Evolutionary conservation across 2,113 vertebrate genomes (phyloP).

Genomic region (Raja brachyura): DNA sequence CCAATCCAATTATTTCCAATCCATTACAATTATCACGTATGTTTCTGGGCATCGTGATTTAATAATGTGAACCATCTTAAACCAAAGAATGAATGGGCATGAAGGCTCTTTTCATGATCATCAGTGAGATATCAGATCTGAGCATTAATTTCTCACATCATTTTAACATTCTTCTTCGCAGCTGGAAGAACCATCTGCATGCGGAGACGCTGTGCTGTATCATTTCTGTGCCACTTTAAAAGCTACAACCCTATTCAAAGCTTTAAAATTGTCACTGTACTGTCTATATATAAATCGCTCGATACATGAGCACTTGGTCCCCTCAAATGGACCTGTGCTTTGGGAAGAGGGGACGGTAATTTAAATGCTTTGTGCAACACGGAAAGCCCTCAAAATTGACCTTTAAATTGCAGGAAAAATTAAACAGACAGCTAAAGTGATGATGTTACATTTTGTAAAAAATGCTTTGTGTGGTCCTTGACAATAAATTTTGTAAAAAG

Average conservation of each 20-base stretch:
- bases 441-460: neutral
- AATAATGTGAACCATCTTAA: neutral
- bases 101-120: neutral
- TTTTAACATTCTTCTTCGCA: neutral
- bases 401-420: neutral
- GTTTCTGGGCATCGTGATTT: neutral
- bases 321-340: neutral
- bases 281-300: neutral
- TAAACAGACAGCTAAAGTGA: neutral
- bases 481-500: neutral
- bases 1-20: neutral
- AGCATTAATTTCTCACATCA: neutral
- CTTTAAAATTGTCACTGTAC: neutral
- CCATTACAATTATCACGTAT: neutral
- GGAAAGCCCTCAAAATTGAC: neutral
- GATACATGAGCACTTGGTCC: neutral
- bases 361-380: neutral
- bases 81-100: neutral
- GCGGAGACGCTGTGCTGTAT: neutral
- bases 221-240: neutral
- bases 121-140: neutral
- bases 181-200: neutral
- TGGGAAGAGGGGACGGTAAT: neutral
- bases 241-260: neutral
- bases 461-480: neutral